Conservation (phyloP, 2,888 invertebrate genomes). For the Chrysomela aeneicollis region DNA sequence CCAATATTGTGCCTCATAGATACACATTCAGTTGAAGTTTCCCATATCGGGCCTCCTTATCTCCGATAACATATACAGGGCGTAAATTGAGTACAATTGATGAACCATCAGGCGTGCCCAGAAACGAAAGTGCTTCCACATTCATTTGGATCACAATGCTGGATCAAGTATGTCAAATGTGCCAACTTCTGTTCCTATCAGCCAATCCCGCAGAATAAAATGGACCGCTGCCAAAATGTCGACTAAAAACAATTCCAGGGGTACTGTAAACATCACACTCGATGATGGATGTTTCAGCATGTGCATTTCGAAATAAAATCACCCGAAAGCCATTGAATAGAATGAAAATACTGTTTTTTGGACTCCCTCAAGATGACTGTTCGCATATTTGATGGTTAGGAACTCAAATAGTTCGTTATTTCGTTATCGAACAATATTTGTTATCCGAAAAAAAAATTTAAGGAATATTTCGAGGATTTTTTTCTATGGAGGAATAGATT, state of each 20-base stretch:
- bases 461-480: too few species aligned
- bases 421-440: too few species aligned
- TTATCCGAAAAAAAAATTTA: too few species aligned
- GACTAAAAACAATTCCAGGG: constrained; percentile 37
- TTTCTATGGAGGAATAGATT: too few species aligned
- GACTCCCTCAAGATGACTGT: too few species aligned
- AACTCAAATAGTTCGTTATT: too few species aligned
- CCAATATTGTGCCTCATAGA: too few species aligned
- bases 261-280: constrained; percentile 27
- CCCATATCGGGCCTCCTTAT: too few species aligned
- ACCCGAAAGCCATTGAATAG: constrained; percentile 5
- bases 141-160: constrained; percentile 4
- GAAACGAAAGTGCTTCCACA: not conserved
- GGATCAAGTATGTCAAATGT: constrained; percentile 29
- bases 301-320: constrained; percentile 11
- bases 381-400: too few species aligned
- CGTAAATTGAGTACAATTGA: too few species aligned
- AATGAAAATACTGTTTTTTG: constrained; percentile 3
- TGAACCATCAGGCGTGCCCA: not conserved
- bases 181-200: constrained; percentile 50
- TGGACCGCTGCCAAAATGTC: constrained; percentile 39
- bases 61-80: too few species aligned
- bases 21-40: too few species aligned
- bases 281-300: constrained; percentile 11
- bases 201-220: constrained; percentile 34